These are phyloP conservation scores for Lemur catta DNA, from an alignment of 2,797 vertebrate species.

Conservation along the genomic window DNA sequence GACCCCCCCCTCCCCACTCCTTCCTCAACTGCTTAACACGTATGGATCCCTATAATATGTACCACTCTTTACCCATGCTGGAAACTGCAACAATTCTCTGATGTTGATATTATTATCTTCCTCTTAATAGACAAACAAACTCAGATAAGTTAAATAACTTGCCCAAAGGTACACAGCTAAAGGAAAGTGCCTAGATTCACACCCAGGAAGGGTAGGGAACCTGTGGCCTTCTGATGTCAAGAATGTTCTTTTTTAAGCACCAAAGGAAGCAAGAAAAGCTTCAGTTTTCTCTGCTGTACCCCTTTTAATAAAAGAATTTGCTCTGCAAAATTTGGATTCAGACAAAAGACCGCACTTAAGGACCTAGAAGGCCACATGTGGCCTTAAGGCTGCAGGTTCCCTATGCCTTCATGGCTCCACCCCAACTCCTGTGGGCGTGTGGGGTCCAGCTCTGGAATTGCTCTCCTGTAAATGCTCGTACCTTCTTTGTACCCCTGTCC, in stretches of 20 bases:
- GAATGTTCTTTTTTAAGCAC: too few species aligned
- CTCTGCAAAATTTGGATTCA: too few species aligned
- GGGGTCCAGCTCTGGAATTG: rapidly evolving
- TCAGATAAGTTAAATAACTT: not conserved
- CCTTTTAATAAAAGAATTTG: too few species aligned
- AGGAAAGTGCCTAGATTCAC: not conserved
- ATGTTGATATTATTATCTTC: not conserved
- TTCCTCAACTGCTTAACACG: not conserved
- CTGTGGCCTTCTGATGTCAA: too few species aligned
- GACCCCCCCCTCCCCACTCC: too few species aligned
- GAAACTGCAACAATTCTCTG: not conserved
- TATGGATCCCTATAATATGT: not conserved
- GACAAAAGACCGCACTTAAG: too few species aligned
- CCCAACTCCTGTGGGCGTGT: not conserved
- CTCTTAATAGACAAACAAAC: not conserved
- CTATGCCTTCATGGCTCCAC: too few species aligned
- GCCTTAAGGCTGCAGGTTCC: too few species aligned
- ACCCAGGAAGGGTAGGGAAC: not conserved
- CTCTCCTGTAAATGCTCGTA: not conserved
- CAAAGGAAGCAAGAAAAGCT: too few species aligned
- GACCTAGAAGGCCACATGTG: too few species aligned
- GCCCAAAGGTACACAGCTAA: not conserved
- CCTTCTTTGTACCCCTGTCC: not conserved
- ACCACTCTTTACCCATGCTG: not conserved
- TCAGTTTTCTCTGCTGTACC: too few species aligned